These are phyloP conservation scores for Propithecus deckenii DNA, from an alignment of 2,797 vertebrate species.

Conservation along the genomic window DNA sequence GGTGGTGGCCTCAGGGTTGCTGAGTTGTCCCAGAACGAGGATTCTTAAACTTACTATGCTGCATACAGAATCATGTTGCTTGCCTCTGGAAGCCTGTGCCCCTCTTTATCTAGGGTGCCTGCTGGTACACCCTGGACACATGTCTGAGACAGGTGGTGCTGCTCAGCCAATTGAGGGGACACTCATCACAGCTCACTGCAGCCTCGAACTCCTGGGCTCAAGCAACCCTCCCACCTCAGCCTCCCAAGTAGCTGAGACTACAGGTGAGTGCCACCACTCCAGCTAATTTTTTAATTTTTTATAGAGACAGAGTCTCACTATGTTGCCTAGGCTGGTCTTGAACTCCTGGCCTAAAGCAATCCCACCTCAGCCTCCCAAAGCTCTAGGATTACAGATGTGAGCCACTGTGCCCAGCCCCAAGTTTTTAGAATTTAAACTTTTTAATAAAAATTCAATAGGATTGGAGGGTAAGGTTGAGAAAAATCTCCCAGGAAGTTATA, in stretches of 20 bases:
- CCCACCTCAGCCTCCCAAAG: no score
- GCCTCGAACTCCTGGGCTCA: no score
- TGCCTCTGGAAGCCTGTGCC: neutral
- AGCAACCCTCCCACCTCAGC: no score
- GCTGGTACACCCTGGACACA: constrained; percentile 88
- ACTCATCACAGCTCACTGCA: constrained; percentile 67
- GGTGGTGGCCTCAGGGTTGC: neutral
- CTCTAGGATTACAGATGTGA: no score
- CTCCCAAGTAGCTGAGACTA: no score
- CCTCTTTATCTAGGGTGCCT: constrained; percentile 49
- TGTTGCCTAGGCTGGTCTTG: no score
- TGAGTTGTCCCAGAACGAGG: neutral
- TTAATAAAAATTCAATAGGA: neutral
- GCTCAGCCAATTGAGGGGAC: constrained; percentile 89
- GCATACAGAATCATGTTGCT: neutral
- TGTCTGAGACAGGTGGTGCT: constrained; percentile 83
- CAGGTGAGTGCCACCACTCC: no score
- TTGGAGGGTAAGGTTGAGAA: neutral
- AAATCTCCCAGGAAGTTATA: neutral
- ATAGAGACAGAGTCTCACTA: no score
- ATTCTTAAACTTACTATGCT: neutral
- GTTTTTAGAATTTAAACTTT: neutral
- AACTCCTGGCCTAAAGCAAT: no score
- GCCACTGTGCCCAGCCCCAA: neutral
- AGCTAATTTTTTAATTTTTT: no score